Base-by-base conservation (phyloP, 2,113 vertebrate genomes). In the Bucco capensis region DNA sequence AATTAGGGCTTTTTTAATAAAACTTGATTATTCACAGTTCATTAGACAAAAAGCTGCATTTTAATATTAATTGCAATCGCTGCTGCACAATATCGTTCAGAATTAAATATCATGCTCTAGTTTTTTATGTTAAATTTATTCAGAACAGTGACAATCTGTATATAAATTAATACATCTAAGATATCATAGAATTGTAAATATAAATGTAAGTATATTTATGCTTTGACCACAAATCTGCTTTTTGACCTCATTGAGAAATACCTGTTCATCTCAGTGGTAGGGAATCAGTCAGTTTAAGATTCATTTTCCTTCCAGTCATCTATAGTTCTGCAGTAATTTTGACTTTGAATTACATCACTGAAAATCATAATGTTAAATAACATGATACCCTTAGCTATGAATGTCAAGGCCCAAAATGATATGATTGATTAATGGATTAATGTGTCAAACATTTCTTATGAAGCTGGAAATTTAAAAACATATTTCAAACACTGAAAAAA, bases 11-110 rank as follows among this genome's bases (percentile, higher is more conserved):
- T 97, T 97, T 96, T 88, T 49, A 96, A 96, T 96, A 96, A 95
- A 97, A 96, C 82, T 94, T 97, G 92, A 97, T 96, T 97, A 97
- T 98, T 96, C 94, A 97, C 87, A 97, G 95, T 96, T 97, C 96
- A 96, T 97, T 97, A 97, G 72, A 89, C 83, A 96, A 96, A 96
- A 97, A 92, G 54, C 70, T 81, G 57, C 5, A 91, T 96, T 97
- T 96, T 96, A 96, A 95, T 95, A 97, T 97, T 96, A 96, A 94
- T 96, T 96, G 93, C 75, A 89, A 76, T 96, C 31, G 75, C n/a
- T 86, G 60, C 19, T 51, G 37, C 73, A 85, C 58, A 96, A 71
- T 83, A 58, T 54, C 17, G 58, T 83, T 97, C 66, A 95, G 82
- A 84, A 92, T 95, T 90, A 94, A 95, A 73, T 49, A 92, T 30